These are phyloP conservation scores for Synanthedon tipuliformis DNA, from an alignment of 2,888 invertebrate genomes.

Conservation along the genomic window DNA sequence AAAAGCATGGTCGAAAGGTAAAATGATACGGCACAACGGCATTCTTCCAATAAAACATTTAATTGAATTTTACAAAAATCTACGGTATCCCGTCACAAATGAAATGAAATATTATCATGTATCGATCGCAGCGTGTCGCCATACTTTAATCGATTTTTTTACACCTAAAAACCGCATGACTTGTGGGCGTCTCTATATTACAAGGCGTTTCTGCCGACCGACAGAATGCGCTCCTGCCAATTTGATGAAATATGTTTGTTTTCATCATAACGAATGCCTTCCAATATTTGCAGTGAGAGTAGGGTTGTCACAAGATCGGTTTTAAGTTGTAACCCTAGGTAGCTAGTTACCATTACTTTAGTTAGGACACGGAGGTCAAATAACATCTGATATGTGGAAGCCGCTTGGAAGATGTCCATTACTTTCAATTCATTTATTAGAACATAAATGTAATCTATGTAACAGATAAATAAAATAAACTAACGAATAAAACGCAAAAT, in stretches of 20 bases:
- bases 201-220: constrained; percentile 60
- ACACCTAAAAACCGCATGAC: constrained; percentile 65
- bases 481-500: too few relatives aligned
- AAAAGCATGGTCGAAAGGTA: constrained; percentile 44
- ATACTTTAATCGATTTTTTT: constrained; percentile 67
- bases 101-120: constrained; percentile 65
- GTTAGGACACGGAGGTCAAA: too few relatives aligned
- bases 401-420: too few relatives aligned
- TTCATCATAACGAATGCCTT: constrained; percentile 51
- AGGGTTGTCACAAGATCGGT: too few relatives aligned
- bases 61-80: constrained; percentile 59
- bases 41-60: constrained; percentile 53
- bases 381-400: too few relatives aligned
- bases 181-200: constrained; percentile 59
- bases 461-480: too few relatives aligned
- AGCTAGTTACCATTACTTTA: too few relatives aligned
- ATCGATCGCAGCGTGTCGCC: constrained; percentile 68
- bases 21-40: constrained; percentile 50
- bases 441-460: too few relatives aligned
- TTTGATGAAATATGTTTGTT: constrained; percentile 64
- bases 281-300: constrained; percentile 33
- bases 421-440: too few relatives aligned
- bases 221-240: constrained; percentile 36
- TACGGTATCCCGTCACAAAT: constrained; percentile 44
- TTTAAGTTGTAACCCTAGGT: too few relatives aligned